Conservation (phyloP, 2,888 invertebrate species). For the Steinernema carpocapsae region DNA sequence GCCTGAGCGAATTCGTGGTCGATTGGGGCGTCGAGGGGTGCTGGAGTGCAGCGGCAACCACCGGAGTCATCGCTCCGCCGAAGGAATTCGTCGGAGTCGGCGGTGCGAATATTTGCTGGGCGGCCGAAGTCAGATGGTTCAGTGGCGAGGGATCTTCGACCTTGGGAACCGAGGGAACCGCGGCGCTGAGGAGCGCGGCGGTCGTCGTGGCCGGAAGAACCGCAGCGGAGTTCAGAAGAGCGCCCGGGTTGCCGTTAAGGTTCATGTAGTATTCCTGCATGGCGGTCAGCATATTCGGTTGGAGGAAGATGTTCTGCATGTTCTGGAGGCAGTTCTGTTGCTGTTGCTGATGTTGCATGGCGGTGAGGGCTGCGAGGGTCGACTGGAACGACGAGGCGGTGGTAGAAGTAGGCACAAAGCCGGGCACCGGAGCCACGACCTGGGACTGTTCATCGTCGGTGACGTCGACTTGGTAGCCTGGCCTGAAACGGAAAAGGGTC, state of each 20-base stretch:
- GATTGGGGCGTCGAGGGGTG: slow-evolving; percentile 34
- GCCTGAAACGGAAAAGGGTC: slow-evolving; percentile 22
- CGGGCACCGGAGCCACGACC: slow-evolving; percentile 34
- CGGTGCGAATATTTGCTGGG: slow-evolving; percentile 33
- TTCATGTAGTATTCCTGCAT: slow-evolving; percentile 66
- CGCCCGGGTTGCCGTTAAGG: slow-evolving; percentile 51
- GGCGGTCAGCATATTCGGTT: slow-evolving; percentile 61
- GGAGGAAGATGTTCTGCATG: slow-evolving; percentile 56
- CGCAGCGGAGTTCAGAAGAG: slow-evolving; percentile 35
- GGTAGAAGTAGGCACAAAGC: slow-evolving; percentile 15
- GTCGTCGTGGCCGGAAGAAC: slow-evolving; percentile 4
- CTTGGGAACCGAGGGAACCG: not conserved
- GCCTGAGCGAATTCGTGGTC: slow-evolving; percentile 22
- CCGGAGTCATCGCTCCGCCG: slow-evolving; percentile 27
- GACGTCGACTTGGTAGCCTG: slow-evolving; percentile 20
- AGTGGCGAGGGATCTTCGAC: slow-evolving; percentile 15
- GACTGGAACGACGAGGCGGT: slow-evolving; percentile 30
- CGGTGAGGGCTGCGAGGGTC: slow-evolving; percentile 15
- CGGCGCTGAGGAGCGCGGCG: not conserved
- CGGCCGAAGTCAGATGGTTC: slow-evolving; percentile 26
- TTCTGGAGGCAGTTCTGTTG: slow-evolving; percentile 26
- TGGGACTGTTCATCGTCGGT: slow-evolving; percentile 32
- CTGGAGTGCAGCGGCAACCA: slow-evolving; percentile 32
- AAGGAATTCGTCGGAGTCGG: slow-evolving; percentile 34
- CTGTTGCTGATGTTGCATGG: slow-evolving; percentile 39